Percentiles rank a stretch among this genome's conserved stretches.
phyloP scores from a whole-genome alignment of 2,113 vertebrate genomes.

The Melierax canorus region DNA sequence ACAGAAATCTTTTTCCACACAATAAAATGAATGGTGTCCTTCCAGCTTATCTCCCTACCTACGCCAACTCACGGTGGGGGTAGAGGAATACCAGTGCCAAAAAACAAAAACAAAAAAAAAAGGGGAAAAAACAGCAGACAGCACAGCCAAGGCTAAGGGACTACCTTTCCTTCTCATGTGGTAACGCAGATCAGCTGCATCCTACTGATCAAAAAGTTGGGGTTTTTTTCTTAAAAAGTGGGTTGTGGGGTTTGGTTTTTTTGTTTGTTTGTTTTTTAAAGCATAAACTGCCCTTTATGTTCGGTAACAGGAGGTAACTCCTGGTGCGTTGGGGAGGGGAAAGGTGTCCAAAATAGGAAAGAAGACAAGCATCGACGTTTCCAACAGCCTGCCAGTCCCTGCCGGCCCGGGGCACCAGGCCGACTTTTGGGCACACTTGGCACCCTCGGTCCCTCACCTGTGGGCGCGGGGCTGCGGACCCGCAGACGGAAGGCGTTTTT shows the following conservation, averaged over 20 bases:
- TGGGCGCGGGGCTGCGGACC: rapidly evolving
- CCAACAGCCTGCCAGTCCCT: rapidly evolving
- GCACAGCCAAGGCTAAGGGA: too few species aligned
- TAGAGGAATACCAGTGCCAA: not conserved
- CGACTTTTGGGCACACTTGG: rapidly evolving
- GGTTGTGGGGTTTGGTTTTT: too few species aligned
- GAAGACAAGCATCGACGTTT: not conserved
- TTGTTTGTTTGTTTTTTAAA: not conserved
- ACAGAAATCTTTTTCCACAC: too few species aligned
- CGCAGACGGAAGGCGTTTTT: rapidly evolving
- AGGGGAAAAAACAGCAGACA: not conserved
- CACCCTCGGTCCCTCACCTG: rapidly evolving
- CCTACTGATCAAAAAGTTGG: not conserved
- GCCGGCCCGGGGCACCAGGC: rapidly evolving
- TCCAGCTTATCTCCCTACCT: too few species aligned
- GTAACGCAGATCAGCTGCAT: not conserved
- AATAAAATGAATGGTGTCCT: rapidly evolving
- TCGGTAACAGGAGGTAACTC: not conserved
- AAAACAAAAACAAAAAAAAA: too few species aligned
- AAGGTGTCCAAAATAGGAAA: not conserved
- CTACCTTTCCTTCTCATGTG: not conserved
- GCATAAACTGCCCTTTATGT: not conserved
- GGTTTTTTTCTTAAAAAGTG: too few species aligned
- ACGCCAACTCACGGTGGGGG: rapidly evolving
- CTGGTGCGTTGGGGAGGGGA: rapidly evolving